phyloP scores from a whole-genome alignment of 1,140 invertebrate species.

The Hesperophylax magnus region DNA sequence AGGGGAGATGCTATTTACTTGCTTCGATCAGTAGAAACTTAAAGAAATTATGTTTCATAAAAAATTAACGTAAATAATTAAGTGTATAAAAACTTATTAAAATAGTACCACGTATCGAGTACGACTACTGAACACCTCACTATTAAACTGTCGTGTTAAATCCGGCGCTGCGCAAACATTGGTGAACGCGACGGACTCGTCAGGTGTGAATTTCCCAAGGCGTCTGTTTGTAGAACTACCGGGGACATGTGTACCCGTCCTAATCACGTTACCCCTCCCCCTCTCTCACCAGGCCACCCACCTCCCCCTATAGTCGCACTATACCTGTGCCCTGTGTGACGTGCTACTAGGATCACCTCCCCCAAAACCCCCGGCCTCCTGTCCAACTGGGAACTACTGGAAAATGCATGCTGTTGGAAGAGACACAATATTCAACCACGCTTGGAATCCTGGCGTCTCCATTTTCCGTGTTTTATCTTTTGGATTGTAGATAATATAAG shows the following conservation, averaged over 20 bases:
- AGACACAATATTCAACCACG: no score
- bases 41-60: no score
- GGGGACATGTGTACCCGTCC: slow-evolving; percentile 27
- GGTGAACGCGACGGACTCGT: slow-evolving; percentile 18
- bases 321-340: neutral
- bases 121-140: no score
- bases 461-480: no score
- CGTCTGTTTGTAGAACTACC: slow-evolving; percentile 23
- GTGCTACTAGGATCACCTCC: neutral
- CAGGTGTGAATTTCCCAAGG: slow-evolving; percentile 34
- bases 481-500: no score
- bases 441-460: no score
- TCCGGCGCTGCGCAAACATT: slow-evolving; percentile 4
- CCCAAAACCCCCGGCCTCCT: neutral
- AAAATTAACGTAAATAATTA: no score
- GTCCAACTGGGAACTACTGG: neutral
- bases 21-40: no score
- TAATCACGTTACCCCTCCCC: slow-evolving; percentile 29
- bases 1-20: no score
- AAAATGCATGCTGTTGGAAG: no score
- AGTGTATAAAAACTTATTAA: no score
- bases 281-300: neutral
- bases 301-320: neutral
- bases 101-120: no score
- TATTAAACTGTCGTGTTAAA: neutral